Conservation (phyloP, 2,113 vertebrate species). For the Platycercus adscitus region DNA sequence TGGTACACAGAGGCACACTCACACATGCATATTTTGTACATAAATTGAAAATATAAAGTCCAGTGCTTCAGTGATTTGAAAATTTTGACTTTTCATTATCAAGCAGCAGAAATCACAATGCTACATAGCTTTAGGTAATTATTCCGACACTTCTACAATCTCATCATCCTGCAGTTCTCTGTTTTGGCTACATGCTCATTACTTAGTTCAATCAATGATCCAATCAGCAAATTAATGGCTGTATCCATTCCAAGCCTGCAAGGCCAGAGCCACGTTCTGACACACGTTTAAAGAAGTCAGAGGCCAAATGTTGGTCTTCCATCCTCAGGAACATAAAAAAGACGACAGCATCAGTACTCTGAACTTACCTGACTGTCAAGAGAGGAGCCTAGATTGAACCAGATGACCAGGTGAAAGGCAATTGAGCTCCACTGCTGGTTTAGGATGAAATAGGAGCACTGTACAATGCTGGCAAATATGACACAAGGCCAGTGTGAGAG, state of each 20-base stretch:
- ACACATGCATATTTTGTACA: not conserved
- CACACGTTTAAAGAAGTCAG: not conserved
- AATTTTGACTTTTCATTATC: not conserved
- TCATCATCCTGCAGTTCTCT: not conserved
- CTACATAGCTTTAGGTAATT: not conserved
- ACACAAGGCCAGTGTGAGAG: not conserved
- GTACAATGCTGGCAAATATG: not conserved
- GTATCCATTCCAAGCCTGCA: not conserved
- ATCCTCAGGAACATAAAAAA: not conserved
- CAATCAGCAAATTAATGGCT: not conserved
- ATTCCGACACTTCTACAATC: not conserved
- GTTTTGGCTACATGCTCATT: not conserved
- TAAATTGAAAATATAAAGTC: not conserved
- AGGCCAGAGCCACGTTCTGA: not conserved
- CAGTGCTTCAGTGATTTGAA: not conserved
- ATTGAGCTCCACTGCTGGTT: not conserved
- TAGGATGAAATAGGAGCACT: not conserved
- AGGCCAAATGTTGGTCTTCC: not conserved
- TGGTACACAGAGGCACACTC: not conserved
- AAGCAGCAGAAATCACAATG: not conserved
- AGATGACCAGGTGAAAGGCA: not conserved
- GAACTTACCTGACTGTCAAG: accelerated
- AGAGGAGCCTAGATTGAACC: not conserved
- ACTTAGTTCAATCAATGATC: not conserved
- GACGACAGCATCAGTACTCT: not conserved